These are phyloP conservation scores for Argentina silus DNA, from an alignment of 2,797 vertebrate genomes.

Conservation along the genomic window DNA sequence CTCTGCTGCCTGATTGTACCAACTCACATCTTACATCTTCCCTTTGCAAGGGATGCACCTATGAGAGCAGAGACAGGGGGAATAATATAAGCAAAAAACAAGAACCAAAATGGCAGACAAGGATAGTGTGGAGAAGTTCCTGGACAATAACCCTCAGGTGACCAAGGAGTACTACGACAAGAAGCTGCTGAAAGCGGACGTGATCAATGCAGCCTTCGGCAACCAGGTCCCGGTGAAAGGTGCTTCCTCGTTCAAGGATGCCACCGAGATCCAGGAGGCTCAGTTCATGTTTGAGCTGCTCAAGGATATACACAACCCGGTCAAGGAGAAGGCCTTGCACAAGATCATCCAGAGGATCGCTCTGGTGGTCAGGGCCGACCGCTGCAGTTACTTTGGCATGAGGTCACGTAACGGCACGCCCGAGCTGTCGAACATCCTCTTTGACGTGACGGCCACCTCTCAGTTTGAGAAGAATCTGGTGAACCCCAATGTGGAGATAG, in stretches of 20 bases:
- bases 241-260: conserved; percentile 78
- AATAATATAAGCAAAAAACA: conserved; percentile 10
- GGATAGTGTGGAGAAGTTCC: conserved; percentile 85
- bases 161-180: conserved; percentile 86
- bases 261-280: conserved; percentile 80
- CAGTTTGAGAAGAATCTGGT: conserved; percentile 86
- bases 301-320: conserved; percentile 63
- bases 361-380: conserved; percentile 85
- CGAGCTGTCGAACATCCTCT: conserved; percentile 85
- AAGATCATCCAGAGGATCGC: conserved; percentile 84
- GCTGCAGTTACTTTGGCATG: conserved; percentile 81
- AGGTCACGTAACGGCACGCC: conserved; percentile 87
- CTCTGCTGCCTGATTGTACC: conserved; percentile 21
- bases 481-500: conserved; percentile 83
- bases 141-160: conserved; percentile 87
- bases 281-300: conserved; percentile 82
- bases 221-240: conserved; percentile 71
- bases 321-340: conserved; percentile 81
- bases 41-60: conserved; percentile 54
- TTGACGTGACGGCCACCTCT: conserved; percentile 89
- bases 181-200: conserved; percentile 80
- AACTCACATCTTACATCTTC: neutral
- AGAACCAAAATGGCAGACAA: conserved; percentile 79
- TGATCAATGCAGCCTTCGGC: conserved; percentile 74
- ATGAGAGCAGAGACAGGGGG: conserved; percentile 32